These are phyloP conservation scores for Acromyrmex echinatior DNA, from an alignment of 1,140 invertebrate species.

Conservation along the genomic window DNA sequence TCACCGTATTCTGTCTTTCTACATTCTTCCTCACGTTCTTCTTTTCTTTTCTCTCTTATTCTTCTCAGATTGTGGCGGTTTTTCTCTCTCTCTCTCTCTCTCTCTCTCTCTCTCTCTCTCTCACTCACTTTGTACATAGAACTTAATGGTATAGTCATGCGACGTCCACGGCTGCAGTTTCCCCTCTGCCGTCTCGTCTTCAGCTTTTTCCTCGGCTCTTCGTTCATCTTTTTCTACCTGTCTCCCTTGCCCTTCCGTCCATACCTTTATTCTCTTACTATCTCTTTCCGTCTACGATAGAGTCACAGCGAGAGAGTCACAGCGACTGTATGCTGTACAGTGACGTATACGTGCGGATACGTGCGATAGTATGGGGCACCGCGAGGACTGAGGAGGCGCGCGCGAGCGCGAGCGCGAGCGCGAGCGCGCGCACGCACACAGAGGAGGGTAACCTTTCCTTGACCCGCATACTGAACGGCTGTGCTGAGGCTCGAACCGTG, in stretches of 20 bases:
- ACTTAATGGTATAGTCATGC: constrained; percentile 83
- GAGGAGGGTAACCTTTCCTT: constrained; percentile 86
- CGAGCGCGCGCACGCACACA: constrained; percentile 68
- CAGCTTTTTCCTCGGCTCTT: constrained; percentile 23
- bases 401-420: constrained; percentile 46
- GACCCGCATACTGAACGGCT: constrained; percentile 87
- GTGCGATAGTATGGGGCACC: constrained; percentile 81
- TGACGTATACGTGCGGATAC: constrained; percentile 55
- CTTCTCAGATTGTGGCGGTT: not conserved
- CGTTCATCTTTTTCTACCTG: constrained; percentile 43
- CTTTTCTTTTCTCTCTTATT: not conserved
- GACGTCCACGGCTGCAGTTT: constrained; percentile 74
- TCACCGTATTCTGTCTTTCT: constrained; percentile 6
- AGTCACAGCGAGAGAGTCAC: constrained; percentile 16
- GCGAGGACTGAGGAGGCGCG: constrained; percentile 65
- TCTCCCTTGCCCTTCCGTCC: constrained; percentile 18
- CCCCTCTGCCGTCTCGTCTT: not conserved
- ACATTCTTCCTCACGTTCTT: not conserved
- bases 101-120: constrained; percentile 39
- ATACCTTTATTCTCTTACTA: constrained; percentile 37
- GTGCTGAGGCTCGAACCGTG: constrained; percentile 86
- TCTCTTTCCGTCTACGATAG: constrained; percentile 48
- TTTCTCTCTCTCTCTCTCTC: constrained; percentile 38
- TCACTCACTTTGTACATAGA: constrained; percentile 65
- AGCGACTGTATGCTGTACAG: not conserved